These are phyloP conservation scores for Apodemia mormo DNA, from an alignment of 2,888 invertebrate species.

Conservation along the genomic window DNA sequence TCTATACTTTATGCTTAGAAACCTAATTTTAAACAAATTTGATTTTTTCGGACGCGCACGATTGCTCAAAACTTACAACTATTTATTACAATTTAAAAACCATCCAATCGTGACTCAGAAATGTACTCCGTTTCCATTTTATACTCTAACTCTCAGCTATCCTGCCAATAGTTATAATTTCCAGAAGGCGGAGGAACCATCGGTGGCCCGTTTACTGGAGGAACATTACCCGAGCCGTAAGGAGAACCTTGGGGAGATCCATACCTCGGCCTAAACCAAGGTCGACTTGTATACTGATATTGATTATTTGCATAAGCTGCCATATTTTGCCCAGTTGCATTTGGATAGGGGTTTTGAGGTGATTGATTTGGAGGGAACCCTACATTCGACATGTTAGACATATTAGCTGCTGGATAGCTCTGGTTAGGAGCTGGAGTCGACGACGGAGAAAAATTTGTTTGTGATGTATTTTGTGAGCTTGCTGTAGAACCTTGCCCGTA, in stretches of 20 bases:
- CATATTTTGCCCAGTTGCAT: slow-evolving; percentile 73
- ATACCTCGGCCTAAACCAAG: slow-evolving; percentile 72
- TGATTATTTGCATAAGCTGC: slow-evolving; percentile 74
- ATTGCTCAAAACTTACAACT: not conserved
- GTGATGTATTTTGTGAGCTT: slow-evolving; percentile 56
- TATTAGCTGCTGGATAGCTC: slow-evolving; percentile 52
- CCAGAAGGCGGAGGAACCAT: slow-evolving; percentile 66
- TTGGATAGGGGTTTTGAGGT: slow-evolving; percentile 72
- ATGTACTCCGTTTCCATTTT: slow-evolving; percentile 39
- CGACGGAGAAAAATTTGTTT: slow-evolving; percentile 65
- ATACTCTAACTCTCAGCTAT: slow-evolving; percentile 66
- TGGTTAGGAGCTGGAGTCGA: slow-evolving; percentile 68
- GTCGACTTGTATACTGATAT: slow-evolving; percentile 70
- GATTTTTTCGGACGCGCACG: slow-evolving; percentile 19
- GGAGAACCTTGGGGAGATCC: slow-evolving; percentile 71
- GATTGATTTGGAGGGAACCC: slow-evolving; percentile 63
- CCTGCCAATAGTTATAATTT: slow-evolving; percentile 75
- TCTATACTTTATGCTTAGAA: not conserved
- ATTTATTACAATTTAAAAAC: slow-evolving; percentile 1
- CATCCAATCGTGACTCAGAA: slow-evolving; percentile 34
- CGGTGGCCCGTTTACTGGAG: slow-evolving; percentile 56
- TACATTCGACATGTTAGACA: slow-evolving; percentile 61
- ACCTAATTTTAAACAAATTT: not conserved
- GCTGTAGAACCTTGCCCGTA: slow-evolving; percentile 53
- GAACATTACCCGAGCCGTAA: slow-evolving; percentile 55